Base-by-base conservation (phyloP, 2,888 invertebrate species). In the Resseliella maxima region DNA sequence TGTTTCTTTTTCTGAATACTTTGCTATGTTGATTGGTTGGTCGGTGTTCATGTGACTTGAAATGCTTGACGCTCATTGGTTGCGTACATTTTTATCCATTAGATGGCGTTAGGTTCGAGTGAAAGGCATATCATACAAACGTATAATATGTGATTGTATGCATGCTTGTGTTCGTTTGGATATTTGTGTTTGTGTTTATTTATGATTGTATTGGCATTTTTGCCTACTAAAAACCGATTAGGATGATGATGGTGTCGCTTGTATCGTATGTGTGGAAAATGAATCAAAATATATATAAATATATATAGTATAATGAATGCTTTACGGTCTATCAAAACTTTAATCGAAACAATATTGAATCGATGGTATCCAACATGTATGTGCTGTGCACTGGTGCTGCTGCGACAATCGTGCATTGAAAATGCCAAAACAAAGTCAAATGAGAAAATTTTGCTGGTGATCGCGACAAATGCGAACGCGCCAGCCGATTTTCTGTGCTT, bases 1-100 rank as follows among this genome's bases (percentile, higher is more conserved):
- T 92, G 92, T 92, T 91, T 92, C 92, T 46, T 90, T 90, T 41
- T 64, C 85, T 85, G 45, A 41, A 46, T 38, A 72, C 38, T 86
- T 72, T 45, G 38, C n/a, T 59, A 41, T 87, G 88, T 88, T 88
- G 88, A 92, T 92, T 92, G 92, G 92, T 87, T 87, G 87, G 87
- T 87, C 45, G 72, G 0, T n/a, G 87, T 64, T 89, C 93, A 93
- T 91, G 92, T 93, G 93, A 92, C 89, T 87, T 81, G 31, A 86
- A 85, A 85, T 85, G 85, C 85, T 86, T n/a, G 85, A 85, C 36
- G 24, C 50, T 83, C 27, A 86, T 86, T 86, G 86, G 86, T 21
- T 50, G 50, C 18, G 21, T 0, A 0, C 24, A 31, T 46, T 46
- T 85, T 45, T 46, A 46, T 3, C 41, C 12, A 12, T 0, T 12